phyloP scores from a whole-genome alignment of 2,113 vertebrate genomes.

The Mus pahari region DNA sequence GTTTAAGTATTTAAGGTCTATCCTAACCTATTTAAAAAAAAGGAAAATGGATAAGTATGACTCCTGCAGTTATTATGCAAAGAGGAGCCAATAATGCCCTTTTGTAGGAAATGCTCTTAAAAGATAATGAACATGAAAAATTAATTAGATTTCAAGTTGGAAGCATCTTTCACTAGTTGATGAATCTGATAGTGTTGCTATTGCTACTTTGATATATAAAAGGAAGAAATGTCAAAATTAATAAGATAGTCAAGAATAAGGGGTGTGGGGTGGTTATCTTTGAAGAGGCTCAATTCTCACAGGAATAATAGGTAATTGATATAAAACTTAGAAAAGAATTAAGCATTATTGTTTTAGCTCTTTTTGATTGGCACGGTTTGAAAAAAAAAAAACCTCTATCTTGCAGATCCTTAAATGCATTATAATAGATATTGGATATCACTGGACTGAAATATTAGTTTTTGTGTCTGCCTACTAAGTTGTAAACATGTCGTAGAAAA shows the following conservation, averaged over 20 bases:
- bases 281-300: slow-evolving; percentile 38
- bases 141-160: slow-evolving; percentile 81
- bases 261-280: slow-evolving; percentile 69
- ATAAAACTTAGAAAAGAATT: slow-evolving; percentile 68
- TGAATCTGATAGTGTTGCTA: slow-evolving; percentile 77
- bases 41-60: slow-evolving; percentile 50
- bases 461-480: slow-evolving; percentile 69
- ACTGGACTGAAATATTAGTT: slow-evolving; percentile 72
- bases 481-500: slow-evolving; percentile 56
- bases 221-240: slow-evolving; percentile 82
- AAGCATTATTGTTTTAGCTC: slow-evolving; percentile 67
- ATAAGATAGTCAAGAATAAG: slow-evolving; percentile 78
- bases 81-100: slow-evolving; percentile 74
- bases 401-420: slow-evolving; percentile 73
- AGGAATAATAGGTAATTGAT: slow-evolving; percentile 78
- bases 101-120: slow-evolving; percentile 78
- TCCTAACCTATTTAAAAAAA: slow-evolving; percentile 70
- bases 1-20: slow-evolving; percentile 70
- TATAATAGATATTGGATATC: slow-evolving; percentile 69
- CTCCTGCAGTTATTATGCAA: slow-evolving; percentile 67
- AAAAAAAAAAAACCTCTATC: slow-evolving; percentile 62
- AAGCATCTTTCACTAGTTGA: slow-evolving; percentile 76
- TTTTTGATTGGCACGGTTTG: slow-evolving; percentile 71
- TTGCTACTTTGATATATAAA: slow-evolving; percentile 77
- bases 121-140: slow-evolving; percentile 83